Percentiles rank a stretch among this genome's conserved stretches.
Evolutionary conservation across 2,797 vertebrate species (phyloP).

Genomic region (Galago senegalensis): DNA sequence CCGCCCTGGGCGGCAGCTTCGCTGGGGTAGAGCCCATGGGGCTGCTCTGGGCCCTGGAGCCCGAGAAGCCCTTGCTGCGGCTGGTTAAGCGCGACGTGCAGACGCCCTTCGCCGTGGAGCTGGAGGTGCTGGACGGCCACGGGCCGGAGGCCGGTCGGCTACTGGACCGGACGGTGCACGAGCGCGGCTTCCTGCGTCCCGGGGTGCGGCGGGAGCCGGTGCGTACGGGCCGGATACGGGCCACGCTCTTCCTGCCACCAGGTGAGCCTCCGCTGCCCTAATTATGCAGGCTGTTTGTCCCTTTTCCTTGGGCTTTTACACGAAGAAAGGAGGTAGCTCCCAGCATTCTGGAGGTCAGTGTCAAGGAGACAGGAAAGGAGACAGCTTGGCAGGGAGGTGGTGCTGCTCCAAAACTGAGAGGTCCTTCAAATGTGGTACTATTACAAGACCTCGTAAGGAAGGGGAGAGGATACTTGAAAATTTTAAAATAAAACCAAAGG

Average conservation of each 20-base stretch:
- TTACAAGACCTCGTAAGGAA: not conserved
- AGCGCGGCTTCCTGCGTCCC: conserved; percentile 90
- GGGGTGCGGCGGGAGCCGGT: conserved; percentile 90
- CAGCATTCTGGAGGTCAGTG: not conserved
- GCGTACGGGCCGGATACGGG: conserved; percentile 89
- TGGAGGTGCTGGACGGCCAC: conserved; percentile 88
- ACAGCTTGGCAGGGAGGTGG: not conserved
- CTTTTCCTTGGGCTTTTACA: accelerated
- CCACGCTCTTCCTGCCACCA: conserved; percentile 91
- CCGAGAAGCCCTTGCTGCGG: conserved; percentile 84
- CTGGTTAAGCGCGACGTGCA: conserved; percentile 89
- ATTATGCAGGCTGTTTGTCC: conserved; percentile 86
- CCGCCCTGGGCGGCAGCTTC: conserved; percentile 93
- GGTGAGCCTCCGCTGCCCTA: conserved; percentile 85
- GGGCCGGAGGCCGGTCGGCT: conserved; percentile 68
- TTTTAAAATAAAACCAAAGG: not conserved
- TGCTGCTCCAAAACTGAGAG: not conserved
- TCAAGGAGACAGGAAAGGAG: not conserved
- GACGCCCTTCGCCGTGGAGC: conserved; percentile 87
- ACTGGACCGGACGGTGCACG: conserved; percentile 87
- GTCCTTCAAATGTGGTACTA: not conserved
- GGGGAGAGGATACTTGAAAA: not conserved
- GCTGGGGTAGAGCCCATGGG: conserved; percentile 94
- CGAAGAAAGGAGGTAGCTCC: not conserved
- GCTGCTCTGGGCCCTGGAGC: conserved; percentile 91